These are phyloP conservation scores for Watsonalla binaria DNA, from an alignment of 2,888 invertebrate genomes.

Conservation along the genomic window DNA sequence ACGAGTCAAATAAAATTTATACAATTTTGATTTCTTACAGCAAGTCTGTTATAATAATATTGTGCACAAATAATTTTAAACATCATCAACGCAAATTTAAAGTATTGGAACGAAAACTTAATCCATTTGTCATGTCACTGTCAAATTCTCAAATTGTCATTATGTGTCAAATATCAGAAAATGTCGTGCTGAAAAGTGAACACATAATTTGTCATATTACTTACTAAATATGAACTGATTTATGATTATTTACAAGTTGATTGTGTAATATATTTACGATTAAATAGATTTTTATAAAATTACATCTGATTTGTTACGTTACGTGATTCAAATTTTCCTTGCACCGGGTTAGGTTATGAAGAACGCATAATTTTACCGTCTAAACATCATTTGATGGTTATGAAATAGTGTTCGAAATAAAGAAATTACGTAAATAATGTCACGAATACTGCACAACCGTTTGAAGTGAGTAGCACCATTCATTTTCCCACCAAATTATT, in stretches of 20 bases:
- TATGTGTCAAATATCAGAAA: slow-evolving; percentile 27
- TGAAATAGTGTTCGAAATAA: slow-evolving; percentile 44
- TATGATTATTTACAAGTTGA: slow-evolving; percentile 65
- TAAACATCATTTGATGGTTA: slow-evolving; percentile 42
- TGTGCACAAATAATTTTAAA: too few species aligned
- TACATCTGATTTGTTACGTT: slow-evolving; percentile 31
- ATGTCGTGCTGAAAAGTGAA: slow-evolving; percentile 34
- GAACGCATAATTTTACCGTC: slow-evolving; percentile 34
- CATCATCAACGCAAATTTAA: neutral
- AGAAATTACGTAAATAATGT: slow-evolving; percentile 62
- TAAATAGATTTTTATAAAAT: slow-evolving; percentile 30
- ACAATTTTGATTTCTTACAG: too few species aligned
- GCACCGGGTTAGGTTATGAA: slow-evolving; percentile 69
- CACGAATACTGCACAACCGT: slow-evolving; percentile 69
- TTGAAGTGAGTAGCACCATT: slow-evolving; percentile 46
- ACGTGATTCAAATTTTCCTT: slow-evolving; percentile 37
- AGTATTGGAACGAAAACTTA: neutral
- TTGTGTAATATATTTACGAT: slow-evolving; percentile 55
- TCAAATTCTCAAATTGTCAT: too few species aligned
- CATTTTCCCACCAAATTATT: neutral
- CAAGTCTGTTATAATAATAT: too few species aligned
- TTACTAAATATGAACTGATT: slow-evolving; percentile 63
- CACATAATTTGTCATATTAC: slow-evolving; percentile 50
- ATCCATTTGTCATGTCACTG: neutral
- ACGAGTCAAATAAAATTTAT: neutral